phyloP scores from a whole-genome alignment of 1,140 invertebrate genomes.

The Drosophila sp. region DNA sequence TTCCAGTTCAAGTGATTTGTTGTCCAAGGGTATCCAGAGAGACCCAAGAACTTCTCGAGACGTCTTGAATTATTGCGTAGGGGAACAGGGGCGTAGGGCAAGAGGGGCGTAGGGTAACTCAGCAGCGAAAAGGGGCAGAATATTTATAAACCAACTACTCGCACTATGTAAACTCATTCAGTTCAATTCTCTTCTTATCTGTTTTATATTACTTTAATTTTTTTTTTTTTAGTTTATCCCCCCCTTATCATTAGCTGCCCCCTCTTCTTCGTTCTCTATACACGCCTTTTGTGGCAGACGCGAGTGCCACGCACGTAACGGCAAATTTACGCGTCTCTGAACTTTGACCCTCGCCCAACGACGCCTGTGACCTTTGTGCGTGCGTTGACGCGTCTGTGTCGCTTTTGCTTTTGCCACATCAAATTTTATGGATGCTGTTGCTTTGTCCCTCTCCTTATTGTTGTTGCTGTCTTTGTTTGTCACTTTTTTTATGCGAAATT shows the following conservation, averaged over 20 bases:
- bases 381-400: slow-evolving; percentile 46
- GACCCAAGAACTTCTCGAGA: slow-evolving; percentile 59
- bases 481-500: slow-evolving; percentile 75
- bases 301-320: slow-evolving; percentile 53
- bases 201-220: no score
- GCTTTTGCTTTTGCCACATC: slow-evolving; percentile 41
- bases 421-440: slow-evolving; percentile 64
- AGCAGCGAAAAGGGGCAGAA: background rate
- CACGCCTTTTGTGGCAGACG: slow-evolving; percentile 1
- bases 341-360: slow-evolving; percentile 69
- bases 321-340: slow-evolving; percentile 74
- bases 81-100: slow-evolving; percentile 1
- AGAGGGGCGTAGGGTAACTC: no score
- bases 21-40: slow-evolving; percentile 38
- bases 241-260: no score
- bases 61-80: slow-evolving; percentile 43
- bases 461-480: slow-evolving; percentile 49
- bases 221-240: no score
- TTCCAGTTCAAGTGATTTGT: slow-evolving; percentile 72
- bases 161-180: background rate
- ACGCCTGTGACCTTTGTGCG: slow-evolving; percentile 68
- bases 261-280: background rate
- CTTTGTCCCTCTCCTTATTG: slow-evolving; percentile 21
- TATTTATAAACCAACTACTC: background rate
- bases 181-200: no score